Base-by-base conservation (phyloP, 2,797 vertebrate genomes). In the Eupleurogrammus muticus region DNA sequence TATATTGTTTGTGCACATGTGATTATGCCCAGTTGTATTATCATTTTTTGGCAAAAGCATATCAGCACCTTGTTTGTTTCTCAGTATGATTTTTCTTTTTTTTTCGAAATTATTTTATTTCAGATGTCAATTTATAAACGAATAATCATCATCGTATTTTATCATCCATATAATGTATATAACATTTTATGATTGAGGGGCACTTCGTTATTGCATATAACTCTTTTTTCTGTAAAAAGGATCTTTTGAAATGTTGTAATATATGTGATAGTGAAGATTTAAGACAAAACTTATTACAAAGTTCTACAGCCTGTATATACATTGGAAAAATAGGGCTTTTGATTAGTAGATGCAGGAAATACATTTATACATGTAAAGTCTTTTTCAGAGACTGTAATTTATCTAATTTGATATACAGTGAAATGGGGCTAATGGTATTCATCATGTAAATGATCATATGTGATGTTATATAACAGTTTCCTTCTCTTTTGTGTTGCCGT, bases 241-340 rank as follows among this genome's bases (percentile, higher is more conserved):
- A 92, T 88, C 83, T 95, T 95, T 92, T 90, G 92, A 94, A 94
- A 95, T 93, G 94, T 94, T 96, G 94, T 95, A 95, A 95, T 94
- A 95, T 95, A 95, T 94, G 91, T 95, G 93, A 95, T 93, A 94
- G 93, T 95, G 93, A 90, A 92, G 91, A 92, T 81, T 83, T 64
- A 52, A 53, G 20, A 47, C 44, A 92, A n/a, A 90, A 94, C 92
- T 83, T 96, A 96, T 97, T 95, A 93, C 89, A 94, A 92, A 87
- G 81, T 96, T 97, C 95, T 96, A 94, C 94, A 95, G 91, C 91
- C 90, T 98, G 94, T 97, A 96, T 92, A 95, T 96, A 97, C 89
- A 90, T 93, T 92, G 93, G 93, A 95, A 94, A 83, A 92, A 93
- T 95, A 92, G 93, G 92, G 90, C 90, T 94, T 96, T 93, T 93